Conservation (phyloP, 2,113 vertebrate species). For the Lota lota region DNA sequence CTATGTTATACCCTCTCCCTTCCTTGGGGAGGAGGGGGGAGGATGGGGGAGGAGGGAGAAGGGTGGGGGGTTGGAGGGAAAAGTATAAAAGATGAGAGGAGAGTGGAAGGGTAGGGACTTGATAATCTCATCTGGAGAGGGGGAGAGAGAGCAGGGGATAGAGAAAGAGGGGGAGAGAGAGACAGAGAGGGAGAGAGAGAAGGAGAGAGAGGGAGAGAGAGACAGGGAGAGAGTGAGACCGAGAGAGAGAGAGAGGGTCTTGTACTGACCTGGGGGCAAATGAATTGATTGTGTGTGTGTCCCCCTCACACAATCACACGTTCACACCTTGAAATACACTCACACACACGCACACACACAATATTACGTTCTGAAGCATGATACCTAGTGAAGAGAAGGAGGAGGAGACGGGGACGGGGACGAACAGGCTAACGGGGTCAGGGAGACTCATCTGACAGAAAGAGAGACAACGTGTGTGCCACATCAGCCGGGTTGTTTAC, state of each 20-base stretch:
- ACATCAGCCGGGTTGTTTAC: too few species aligned
- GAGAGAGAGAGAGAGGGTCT: background rate
- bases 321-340: background rate
- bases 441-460: too few species aligned
- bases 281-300: conserved; percentile 51
- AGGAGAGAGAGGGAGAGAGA: background rate
- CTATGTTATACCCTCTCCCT: conserved; percentile 45
- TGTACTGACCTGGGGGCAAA: conserved; percentile 44
- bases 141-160: background rate
- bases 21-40: conserved; percentile 32
- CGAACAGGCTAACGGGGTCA: background rate
- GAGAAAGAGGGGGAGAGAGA: background rate
- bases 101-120: conserved; percentile 38
- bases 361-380: too few species aligned
- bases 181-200: background rate
- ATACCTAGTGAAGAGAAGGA: too few species aligned
- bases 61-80: background rate
- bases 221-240: background rate
- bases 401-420: too few species aligned
- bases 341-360: background rate
- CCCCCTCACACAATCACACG: conserved; percentile 18
- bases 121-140: conserved; percentile 54
- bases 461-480: too few species aligned
- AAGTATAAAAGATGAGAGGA: conserved; percentile 2
- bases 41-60: conserved; percentile 8